These are phyloP conservation scores for Polypterus bichir DNA, from an alignment of 2,113 vertebrate species.

Conservation along the genomic window DNA sequence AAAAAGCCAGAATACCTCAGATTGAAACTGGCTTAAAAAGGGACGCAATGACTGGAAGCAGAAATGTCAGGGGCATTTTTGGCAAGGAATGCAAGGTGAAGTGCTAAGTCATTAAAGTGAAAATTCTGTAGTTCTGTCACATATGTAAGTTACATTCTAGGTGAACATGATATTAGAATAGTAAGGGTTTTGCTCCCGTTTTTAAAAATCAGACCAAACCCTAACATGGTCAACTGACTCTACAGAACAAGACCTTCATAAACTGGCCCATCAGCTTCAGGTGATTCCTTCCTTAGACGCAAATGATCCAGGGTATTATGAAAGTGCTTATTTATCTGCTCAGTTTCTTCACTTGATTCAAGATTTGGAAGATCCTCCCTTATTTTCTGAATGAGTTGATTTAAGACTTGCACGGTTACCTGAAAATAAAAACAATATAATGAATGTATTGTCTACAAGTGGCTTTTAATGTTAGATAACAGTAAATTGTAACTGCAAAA, in stretches of 20 bases:
- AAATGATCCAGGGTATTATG: conserved; percentile 96
- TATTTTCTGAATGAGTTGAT: conserved; percentile 97
- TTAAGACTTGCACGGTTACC: conserved; percentile 95
- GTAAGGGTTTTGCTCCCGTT: neutral
- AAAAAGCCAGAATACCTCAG: conserved; percentile 1
- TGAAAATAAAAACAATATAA: conserved; percentile 29
- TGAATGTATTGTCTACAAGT: neutral
- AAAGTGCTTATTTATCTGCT: conserved; percentile 99
- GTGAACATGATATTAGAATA: conserved; percentile 13
- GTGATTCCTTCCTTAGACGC: conserved; percentile 81
- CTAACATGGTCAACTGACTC: conserved; percentile 5
- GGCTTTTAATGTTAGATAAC: too few relatives aligned
- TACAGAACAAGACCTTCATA: conserved; percentile 84
- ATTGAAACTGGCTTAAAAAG: neutral
- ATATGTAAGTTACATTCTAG: conserved; percentile 63
- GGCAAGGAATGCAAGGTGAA: conserved; percentile 16
- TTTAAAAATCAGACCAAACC: too few relatives aligned
- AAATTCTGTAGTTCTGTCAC: conserved; percentile 41
- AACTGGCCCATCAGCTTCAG: conserved; percentile 81
- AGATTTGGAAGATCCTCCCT: conserved; percentile 92
- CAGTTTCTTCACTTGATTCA: conserved; percentile 91
- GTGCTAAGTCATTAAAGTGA: conserved; percentile 18
- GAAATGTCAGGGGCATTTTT: too few relatives aligned
- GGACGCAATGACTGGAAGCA: too few relatives aligned
- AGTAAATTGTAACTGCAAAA: neutral